A percentile compares a stretch with the other conserved stretches of the same genome.
These are phyloP conservation scores for Manis javanica DNA, from an alignment of 2,797 vertebrate genomes.

Conservation along the genomic window DNA sequence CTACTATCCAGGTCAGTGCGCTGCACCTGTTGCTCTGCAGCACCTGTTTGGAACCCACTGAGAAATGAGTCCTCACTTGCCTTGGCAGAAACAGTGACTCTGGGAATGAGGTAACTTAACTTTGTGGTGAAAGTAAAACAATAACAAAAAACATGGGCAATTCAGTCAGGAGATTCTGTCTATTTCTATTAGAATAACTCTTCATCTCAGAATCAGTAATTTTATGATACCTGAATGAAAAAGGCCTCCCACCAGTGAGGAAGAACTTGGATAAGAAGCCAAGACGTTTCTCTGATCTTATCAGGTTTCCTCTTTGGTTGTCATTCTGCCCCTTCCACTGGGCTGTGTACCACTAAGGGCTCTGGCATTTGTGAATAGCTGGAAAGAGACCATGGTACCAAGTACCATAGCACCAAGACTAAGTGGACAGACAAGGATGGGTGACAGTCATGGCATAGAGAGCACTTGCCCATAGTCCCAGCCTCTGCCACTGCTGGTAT, in stretches of 20 bases:
- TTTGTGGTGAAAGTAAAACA: background rate
- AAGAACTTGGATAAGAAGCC: background rate
- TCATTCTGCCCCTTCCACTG: background rate
- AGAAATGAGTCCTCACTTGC: background rate
- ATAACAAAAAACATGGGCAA: background rate
- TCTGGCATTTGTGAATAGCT: background rate
- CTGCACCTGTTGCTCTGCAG: too few species aligned
- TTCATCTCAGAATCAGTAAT: slow-evolving; percentile 27
- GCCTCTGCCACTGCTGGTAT: background rate
- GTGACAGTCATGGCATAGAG: background rate
- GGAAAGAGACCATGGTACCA: background rate
- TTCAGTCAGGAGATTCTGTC: slow-evolving; percentile 1
- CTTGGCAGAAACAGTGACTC: background rate
- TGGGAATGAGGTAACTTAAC: background rate
- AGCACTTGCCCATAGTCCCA: background rate
- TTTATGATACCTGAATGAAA: background rate
- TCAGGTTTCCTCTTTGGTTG: slow-evolving; percentile 9
- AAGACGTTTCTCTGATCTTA: background rate
- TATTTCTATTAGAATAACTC: background rate
- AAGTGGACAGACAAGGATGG: background rate
- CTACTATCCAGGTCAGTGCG: background rate
- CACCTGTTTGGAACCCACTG: background rate
- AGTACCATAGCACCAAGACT: background rate
- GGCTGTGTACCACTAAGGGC: background rate
- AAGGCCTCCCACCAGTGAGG: background rate